A percentile compares a stretch with the other conserved stretches of the same genome.
phyloP scores from a whole-genome alignment of 2,113 vertebrate species.

The Psephotus haematonotus region DNA sequence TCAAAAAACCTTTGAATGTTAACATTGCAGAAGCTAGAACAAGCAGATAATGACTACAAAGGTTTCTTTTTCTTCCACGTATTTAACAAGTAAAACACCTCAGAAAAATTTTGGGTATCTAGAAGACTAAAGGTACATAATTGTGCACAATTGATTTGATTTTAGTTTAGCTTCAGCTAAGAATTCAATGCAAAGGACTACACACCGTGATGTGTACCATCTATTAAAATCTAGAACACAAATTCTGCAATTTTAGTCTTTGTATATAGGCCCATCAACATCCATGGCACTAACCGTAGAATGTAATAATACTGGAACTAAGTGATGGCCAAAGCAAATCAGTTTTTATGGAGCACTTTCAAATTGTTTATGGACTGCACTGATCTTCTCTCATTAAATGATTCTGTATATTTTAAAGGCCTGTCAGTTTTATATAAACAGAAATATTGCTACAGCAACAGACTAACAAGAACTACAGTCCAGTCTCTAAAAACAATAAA shows the following conservation, averaged over 20 bases:
- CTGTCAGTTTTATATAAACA: not conserved
- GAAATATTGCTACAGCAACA: not conserved
- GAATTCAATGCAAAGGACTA: not conserved
- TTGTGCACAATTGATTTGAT: not conserved
- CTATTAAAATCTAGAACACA: not conserved
- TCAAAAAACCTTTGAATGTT: not conserved
- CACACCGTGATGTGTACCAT: not conserved
- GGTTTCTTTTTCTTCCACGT: not conserved
- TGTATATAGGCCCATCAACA: not conserved
- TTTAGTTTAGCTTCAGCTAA: not conserved
- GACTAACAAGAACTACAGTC: not conserved
- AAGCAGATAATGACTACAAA: not conserved
- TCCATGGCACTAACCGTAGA: not conserved
- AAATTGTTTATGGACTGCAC: not conserved
- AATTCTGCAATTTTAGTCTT: not conserved
- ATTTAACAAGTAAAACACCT: not conserved
- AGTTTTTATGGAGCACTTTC: not conserved
- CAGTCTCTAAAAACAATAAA: not conserved
- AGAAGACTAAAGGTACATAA: not conserved
- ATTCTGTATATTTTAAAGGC: not conserved
- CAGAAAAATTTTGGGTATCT: not conserved
- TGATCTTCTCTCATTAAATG: not conserved
- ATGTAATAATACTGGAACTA: not conserved
- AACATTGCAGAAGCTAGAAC: not conserved
- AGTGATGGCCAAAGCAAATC: not conserved